phyloP scores from a whole-genome alignment of 2,797 vertebrate species.

The Acanthis flammea region DNA sequence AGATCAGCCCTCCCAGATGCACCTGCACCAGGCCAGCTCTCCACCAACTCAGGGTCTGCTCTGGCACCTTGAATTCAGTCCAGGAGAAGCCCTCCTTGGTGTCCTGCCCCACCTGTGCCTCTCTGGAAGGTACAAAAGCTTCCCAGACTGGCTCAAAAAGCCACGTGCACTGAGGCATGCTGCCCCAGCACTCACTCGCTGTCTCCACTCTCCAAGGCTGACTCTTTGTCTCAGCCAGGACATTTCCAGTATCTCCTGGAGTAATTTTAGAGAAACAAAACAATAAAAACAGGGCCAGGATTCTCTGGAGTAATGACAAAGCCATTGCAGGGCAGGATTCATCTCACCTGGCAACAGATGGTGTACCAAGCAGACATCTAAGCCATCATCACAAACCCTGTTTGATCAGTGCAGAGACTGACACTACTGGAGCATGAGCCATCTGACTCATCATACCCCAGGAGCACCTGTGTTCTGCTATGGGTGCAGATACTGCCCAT shows the following conservation, averaged over 20 bases:
- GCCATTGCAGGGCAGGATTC: not conserved
- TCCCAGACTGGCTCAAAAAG: not conserved
- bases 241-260: not conserved
- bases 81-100: not conserved
- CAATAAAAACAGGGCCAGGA: not conserved
- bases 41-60: not conserved
- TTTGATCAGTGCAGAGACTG: not conserved
- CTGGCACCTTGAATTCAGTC: not conserved
- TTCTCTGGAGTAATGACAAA: not conserved
- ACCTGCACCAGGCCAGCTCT: not conserved
- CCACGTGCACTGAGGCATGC: accelerated
- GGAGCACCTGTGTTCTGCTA: accelerated
- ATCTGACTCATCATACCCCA: not conserved
- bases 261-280: not conserved
- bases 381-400: not conserved
- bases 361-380: not conserved
- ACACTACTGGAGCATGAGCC: not conserved
- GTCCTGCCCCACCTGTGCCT: not conserved
- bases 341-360: not conserved
- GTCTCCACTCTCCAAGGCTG: not conserved
- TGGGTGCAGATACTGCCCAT: not conserved
- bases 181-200: accelerated
- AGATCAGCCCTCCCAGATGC: not conserved
- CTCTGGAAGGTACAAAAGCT: not conserved
- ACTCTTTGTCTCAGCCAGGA: not conserved